phyloP scores from a whole-genome alignment of 1,140 invertebrate species.

The Nomia melanderi region DNA sequence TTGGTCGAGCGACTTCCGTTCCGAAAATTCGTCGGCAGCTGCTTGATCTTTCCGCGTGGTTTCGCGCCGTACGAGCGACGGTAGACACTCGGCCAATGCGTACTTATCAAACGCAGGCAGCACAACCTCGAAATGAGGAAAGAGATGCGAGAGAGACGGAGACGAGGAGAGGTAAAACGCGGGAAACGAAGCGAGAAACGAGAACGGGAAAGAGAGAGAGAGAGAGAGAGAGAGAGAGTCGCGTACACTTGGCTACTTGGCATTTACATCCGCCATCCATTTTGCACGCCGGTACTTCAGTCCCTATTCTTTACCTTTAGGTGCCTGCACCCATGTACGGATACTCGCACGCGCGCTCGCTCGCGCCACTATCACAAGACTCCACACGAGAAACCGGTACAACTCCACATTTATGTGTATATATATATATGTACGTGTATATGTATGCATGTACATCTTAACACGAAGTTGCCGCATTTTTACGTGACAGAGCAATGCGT shows the following conservation, averaged over 20 bases:
- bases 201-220: constrained; percentile 15
- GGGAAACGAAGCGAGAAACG: background rate
- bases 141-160: constrained; percentile 22
- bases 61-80: constrained; percentile 46
- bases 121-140: constrained; percentile 32
- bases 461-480: constrained; percentile 37
- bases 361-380: background rate
- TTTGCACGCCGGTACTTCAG: constrained; percentile 64
- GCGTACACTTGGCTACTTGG: constrained; percentile 68
- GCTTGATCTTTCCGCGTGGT: constrained; percentile 65
- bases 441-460: constrained; percentile 15
- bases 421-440: background rate
- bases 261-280: constrained; percentile 73
- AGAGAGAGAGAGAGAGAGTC: constrained; percentile 39
- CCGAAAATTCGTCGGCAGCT: constrained; percentile 62
- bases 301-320: constrained; percentile 64
- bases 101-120: constrained; percentile 59
- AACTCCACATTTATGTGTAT: background rate
- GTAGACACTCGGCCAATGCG: constrained; percentile 57
- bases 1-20: constrained; percentile 1
- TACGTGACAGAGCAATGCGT: constrained; percentile 20
- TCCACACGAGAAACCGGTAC: background rate
- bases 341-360: constrained; percentile 7
- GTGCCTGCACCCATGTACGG: constrained; percentile 56
- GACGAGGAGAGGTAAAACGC: constrained; percentile 5